Conservation (phyloP, 2,888 invertebrate species). For the Plebejus melissa region DNA sequence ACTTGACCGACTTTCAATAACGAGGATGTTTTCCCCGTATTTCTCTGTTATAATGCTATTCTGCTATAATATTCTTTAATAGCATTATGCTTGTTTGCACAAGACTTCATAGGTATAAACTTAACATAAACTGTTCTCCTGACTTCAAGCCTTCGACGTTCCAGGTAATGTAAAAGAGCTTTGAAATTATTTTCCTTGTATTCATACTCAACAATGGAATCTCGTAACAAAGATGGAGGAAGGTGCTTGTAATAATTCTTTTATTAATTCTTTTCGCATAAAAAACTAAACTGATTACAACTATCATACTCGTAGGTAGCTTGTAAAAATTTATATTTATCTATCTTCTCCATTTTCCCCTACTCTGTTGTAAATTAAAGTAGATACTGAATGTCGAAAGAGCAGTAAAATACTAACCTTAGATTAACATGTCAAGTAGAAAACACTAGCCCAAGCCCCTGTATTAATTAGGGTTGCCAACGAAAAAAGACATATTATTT, state of each 20-base stretch:
- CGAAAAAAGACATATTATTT: background rate
- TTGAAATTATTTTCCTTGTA: background rate
- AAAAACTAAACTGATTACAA: too few species aligned
- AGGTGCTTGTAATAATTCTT: background rate
- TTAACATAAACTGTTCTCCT: background rate
- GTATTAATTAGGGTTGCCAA: background rate
- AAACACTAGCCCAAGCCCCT: background rate
- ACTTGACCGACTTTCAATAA: background rate
- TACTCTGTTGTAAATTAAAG: too few species aligned
- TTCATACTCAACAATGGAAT: background rate
- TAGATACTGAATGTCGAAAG: too few species aligned
- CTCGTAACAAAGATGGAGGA: background rate
- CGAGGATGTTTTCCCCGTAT: background rate
- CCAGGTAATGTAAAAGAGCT: background rate
- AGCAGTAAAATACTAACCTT: too few species aligned
- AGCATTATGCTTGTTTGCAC: background rate
- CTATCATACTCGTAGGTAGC: too few species aligned
- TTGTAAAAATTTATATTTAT: too few species aligned
- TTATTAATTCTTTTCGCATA: too few species aligned
- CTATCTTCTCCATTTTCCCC: too few species aligned
- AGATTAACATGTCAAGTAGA: background rate
- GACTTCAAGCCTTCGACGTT: background rate
- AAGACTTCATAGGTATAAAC: background rate
- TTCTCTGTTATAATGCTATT: background rate
- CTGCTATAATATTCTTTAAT: background rate